Evolutionary conservation across 2,888 invertebrate genomes (phyloP).

Genomic region (Meteorus cinctellus): DNA sequence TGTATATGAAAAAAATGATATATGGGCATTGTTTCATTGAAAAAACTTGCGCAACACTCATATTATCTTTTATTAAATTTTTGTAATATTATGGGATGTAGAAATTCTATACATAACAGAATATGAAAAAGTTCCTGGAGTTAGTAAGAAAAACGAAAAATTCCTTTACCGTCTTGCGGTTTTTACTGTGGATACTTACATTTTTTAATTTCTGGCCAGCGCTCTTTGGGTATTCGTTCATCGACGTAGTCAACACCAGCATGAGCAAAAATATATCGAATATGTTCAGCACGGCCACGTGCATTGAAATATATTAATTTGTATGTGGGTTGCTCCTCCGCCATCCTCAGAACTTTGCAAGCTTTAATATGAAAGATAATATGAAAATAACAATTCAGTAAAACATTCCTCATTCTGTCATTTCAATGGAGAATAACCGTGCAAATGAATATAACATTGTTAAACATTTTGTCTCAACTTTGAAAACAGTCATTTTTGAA

Average conservation of each 20-base stretch:
- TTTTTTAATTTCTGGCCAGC: slow-evolving; percentile 76
- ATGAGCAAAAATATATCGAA: slow-evolving; percentile 77
- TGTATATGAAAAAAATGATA: slow-evolving; percentile 7
- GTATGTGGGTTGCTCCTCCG: slow-evolving; percentile 69
- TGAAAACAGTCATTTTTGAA: not conserved
- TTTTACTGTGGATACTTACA: slow-evolving; percentile 64
- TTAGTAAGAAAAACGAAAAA: slow-evolving; percentile 4
- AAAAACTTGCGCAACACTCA: not conserved
- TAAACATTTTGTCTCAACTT: not conserved
- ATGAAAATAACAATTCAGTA: too few species aligned
- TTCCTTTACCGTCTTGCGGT: not conserved
- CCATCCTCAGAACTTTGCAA: slow-evolving; percentile 51
- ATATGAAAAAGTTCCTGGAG: not conserved
- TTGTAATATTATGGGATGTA: not conserved
- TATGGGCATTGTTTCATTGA: not conserved
- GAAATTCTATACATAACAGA: not conserved
- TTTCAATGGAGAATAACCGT: not conserved
- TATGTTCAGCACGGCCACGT: slow-evolving; percentile 77
- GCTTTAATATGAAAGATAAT: not conserved
- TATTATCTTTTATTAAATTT: not conserved
- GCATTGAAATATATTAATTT: slow-evolving; percentile 78
- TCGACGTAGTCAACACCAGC: slow-evolving; percentile 77
- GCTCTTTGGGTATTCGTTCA: slow-evolving; percentile 75
- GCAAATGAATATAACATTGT: not conserved
- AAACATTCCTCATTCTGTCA: not conserved